phyloP scores from a whole-genome alignment of 2,888 invertebrate genomes.

The Drosophila fungiperda region DNA sequence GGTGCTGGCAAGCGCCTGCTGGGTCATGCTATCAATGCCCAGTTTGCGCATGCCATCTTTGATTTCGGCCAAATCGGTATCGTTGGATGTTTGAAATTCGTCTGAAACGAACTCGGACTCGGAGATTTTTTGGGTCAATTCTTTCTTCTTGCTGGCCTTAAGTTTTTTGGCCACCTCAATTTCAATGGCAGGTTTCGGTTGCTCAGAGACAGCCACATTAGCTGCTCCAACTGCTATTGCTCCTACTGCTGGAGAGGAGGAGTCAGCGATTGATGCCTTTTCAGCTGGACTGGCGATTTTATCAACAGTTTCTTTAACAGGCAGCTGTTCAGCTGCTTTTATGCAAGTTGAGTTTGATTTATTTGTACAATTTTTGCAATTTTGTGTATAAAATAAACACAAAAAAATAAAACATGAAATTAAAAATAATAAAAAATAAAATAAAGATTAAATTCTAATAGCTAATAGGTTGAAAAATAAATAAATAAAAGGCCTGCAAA shows the following conservation, averaged over 20 bases:
- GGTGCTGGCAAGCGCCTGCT: conserved; percentile 84
- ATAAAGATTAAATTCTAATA: not conserved
- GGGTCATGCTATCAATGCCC: conserved; percentile 87
- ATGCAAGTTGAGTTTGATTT: conserved; percentile 53
- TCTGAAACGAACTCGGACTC: conserved; percentile 92
- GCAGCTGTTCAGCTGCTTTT: conserved; percentile 45
- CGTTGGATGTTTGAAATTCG: conserved; percentile 87
- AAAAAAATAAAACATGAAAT: conserved; percentile 41
- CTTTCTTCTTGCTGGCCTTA: conserved; percentile 23
- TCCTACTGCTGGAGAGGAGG: conserved; percentile 2
- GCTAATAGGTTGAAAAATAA: conserved; percentile 6
- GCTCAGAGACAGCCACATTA: conserved; percentile 57
- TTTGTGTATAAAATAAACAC: conserved; percentile 37
- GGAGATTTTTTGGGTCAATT: conserved; percentile 65
- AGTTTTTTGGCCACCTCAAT: conserved; percentile 21
- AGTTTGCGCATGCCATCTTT: conserved; percentile 91
- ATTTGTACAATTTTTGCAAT: conserved; percentile 24
- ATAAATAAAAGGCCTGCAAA: conserved; percentile 5
- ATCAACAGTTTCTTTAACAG: conserved; percentile 36
- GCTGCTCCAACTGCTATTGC: conserved; percentile 1
- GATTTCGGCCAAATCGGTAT: conserved; percentile 90
- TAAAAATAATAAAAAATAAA: conserved; percentile 23
- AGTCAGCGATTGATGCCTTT: conserved; percentile 23
- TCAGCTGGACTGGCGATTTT: conserved; percentile 32
- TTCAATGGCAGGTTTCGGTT: conserved; percentile 55